Evolutionary conservation across 1,140 invertebrate genomes (phyloP).

Genomic region (Hyles vespertilio): DNA sequence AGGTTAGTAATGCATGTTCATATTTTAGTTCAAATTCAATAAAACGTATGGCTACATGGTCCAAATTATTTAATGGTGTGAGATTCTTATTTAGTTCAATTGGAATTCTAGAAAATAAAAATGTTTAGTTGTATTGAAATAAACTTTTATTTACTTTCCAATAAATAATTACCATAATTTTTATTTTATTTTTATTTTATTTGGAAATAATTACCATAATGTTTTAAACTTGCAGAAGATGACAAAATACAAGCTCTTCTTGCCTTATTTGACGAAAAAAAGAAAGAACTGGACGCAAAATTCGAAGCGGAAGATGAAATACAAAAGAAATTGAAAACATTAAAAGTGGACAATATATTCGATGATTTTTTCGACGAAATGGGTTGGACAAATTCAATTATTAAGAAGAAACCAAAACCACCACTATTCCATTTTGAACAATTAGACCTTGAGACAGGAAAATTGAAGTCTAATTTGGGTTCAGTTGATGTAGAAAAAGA

Average conservation of each 20-base stretch:
- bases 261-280: slow-evolving; percentile 52
- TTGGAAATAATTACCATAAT: too few species aligned
- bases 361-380: slow-evolving; percentile 61
- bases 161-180: background rate
- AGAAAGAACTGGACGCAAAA: slow-evolving; percentile 48
- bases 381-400: slow-evolving; percentile 42
- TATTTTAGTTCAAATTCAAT: background rate
- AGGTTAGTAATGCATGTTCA: slow-evolving; percentile 45
- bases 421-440: slow-evolving; percentile 56
- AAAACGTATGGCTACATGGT: too few species aligned
- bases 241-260: slow-evolving; percentile 42
- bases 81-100: too few species aligned
- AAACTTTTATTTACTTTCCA: too few species aligned
- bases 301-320: slow-evolving; percentile 41
- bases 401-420: slow-evolving; percentile 33
- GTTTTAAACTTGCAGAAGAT: slow-evolving; percentile 38
- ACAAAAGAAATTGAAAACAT: slow-evolving; percentile 45
- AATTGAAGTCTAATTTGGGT: slow-evolving; percentile 63
- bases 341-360: slow-evolving; percentile 53
- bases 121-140: too few species aligned
- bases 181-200: too few species aligned
- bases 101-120: too few species aligned
- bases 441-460: slow-evolving; percentile 67
- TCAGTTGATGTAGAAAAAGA: slow-evolving; percentile 75
- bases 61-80: too few species aligned